These are phyloP conservation scores for Recurvirostra avosetta DNA, from an alignment of 2,113 vertebrate species.

Conservation along the genomic window DNA sequence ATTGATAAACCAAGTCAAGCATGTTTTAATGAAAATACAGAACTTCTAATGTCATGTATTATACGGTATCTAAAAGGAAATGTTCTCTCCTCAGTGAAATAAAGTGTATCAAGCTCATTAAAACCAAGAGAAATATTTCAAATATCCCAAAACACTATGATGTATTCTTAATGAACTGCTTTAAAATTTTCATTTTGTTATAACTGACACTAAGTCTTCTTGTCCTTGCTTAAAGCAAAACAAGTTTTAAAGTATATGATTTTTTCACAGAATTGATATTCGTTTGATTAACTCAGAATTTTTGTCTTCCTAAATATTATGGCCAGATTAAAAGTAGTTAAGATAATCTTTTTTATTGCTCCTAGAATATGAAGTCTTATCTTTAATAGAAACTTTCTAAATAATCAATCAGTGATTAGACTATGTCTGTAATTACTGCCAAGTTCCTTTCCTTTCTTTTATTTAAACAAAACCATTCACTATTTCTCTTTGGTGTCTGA, in stretches of 20 bases:
- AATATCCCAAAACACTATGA: background rate
- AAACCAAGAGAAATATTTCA: background rate
- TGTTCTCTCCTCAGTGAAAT: background rate
- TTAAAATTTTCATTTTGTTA: background rate
- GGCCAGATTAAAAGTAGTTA: background rate
- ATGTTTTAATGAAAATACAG: background rate
- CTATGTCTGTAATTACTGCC: background rate
- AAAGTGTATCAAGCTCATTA: background rate
- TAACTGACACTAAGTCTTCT: background rate
- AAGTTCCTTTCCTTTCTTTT: background rate
- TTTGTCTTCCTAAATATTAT: background rate
- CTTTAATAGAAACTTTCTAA: background rate
- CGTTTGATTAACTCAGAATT: background rate
- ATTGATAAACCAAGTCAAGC: background rate
- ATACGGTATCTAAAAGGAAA: background rate
- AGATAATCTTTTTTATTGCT: background rate
- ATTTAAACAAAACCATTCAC: background rate
- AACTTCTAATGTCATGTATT: background rate
- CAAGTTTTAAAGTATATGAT: background rate
- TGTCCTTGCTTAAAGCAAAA: background rate
- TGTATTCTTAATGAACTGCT: background rate
- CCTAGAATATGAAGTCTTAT: background rate
- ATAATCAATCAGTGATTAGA: background rate
- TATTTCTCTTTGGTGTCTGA: background rate
- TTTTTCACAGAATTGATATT: background rate